Evolutionary conservation across 2,888 invertebrate genomes (phyloP).

Genomic region (Hemaris fuciformis): DNA sequence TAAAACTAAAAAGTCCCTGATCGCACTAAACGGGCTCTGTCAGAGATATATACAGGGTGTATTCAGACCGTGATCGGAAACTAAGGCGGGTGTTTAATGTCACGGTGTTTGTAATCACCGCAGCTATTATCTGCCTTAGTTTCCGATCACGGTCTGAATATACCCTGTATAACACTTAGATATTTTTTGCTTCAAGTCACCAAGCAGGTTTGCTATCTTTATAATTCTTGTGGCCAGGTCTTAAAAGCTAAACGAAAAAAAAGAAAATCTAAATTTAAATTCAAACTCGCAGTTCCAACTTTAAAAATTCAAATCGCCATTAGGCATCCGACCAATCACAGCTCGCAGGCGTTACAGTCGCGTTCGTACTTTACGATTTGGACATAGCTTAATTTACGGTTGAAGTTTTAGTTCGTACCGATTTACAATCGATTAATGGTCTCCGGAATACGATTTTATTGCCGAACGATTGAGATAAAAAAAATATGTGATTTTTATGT

Average conservation of each 20-base stretch:
- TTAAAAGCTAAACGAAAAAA: neutral
- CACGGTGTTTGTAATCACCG: too few species aligned
- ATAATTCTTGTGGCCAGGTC: neutral
- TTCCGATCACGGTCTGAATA: too few species aligned
- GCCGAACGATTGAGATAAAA: slow-evolving; percentile 16
- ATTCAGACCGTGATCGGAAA: too few species aligned
- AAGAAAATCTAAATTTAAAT: slow-evolving; percentile 21
- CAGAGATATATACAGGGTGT: too few species aligned
- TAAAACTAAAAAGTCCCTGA: too few species aligned
- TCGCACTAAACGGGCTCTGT: too few species aligned
- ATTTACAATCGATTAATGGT: slow-evolving; percentile 51
- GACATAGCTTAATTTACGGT: slow-evolving; percentile 53
- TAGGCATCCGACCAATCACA: slow-evolving; percentile 41
- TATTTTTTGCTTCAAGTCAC: too few species aligned
- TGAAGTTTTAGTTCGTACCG: slow-evolving; percentile 51
- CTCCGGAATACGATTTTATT: slow-evolving; percentile 20
- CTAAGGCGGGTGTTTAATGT: too few species aligned
- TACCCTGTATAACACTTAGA: too few species aligned
- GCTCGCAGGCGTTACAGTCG: slow-evolving; percentile 27
- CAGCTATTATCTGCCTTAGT: too few species aligned
- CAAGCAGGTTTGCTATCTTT: too few species aligned
- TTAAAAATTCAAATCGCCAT: slow-evolving; percentile 30
- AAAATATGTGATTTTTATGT: slow-evolving; percentile 12
- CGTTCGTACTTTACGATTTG: slow-evolving; percentile 42
- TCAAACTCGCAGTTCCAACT: slow-evolving; percentile 24